These are phyloP conservation scores for Ptychochromis oligacanthus DNA, from an alignment of 2,113 vertebrate species.

Conservation along the genomic window DNA sequence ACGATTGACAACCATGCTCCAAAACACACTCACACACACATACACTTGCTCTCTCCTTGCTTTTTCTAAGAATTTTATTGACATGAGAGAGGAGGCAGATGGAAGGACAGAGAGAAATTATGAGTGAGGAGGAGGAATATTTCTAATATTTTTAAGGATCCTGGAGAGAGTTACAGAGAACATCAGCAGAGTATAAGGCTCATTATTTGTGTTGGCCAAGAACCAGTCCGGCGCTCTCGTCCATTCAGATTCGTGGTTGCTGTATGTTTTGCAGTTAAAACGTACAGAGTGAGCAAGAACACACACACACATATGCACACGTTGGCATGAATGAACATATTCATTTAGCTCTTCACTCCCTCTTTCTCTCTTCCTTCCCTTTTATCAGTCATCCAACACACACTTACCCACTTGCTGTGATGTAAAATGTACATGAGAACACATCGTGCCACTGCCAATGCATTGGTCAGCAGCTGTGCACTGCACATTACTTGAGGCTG, in stretches of 20 bases:
- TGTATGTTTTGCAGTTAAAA: slow-evolving; percentile 49
- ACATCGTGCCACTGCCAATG: neutral
- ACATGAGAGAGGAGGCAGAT: slow-evolving; percentile 11
- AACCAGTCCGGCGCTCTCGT: slow-evolving; percentile 19
- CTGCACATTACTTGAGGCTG: slow-evolving; percentile 13
- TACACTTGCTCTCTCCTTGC: neutral
- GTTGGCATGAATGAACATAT: slow-evolving; percentile 46
- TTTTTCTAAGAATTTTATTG: neutral
- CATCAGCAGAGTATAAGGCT: slow-evolving; percentile 23
- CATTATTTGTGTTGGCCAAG: slow-evolving; percentile 51
- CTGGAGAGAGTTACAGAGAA: slow-evolving; percentile 9
- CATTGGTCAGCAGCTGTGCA: neutral
- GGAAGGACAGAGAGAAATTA: neutral
- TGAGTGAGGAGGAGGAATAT: slow-evolving; percentile 6
- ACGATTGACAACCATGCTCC: neutral
- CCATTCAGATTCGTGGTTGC: slow-evolving; percentile 15
- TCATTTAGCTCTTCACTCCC: slow-evolving; percentile 19
- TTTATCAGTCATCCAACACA: slow-evolving; percentile 30
- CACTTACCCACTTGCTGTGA: neutral
- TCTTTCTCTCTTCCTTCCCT: neutral
- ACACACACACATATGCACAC: slow-evolving; percentile 26
- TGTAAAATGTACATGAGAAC: slow-evolving; percentile 24
- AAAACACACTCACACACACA: neutral
- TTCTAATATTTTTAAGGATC: neutral
- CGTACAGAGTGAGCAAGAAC: slow-evolving; percentile 10